These are phyloP conservation scores for Zaprionus davidi DNA, from an alignment of 1,140 invertebrate genomes.

Conservation along the genomic window DNA sequence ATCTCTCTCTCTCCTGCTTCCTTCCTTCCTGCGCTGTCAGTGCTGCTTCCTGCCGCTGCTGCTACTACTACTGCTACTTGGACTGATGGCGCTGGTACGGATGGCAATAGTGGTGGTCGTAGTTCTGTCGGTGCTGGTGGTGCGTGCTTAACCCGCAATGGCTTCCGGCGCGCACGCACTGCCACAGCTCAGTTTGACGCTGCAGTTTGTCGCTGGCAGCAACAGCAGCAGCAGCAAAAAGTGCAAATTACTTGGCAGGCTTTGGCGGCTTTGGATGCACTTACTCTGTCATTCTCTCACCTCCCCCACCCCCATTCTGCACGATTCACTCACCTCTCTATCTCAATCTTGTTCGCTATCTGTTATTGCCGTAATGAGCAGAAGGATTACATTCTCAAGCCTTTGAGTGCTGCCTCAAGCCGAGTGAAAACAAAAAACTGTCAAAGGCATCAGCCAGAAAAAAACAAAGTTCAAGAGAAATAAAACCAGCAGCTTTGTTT, in stretches of 20 bases:
- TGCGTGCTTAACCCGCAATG: slow-evolving; percentile 69
- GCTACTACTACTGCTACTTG: background rate
- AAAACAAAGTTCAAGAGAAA: slow-evolving; percentile 14
- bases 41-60: slow-evolving; percentile 31
- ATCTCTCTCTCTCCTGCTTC: background rate
- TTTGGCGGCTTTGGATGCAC: slow-evolving; percentile 48
- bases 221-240: slow-evolving; percentile 32
- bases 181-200: slow-evolving; percentile 36
- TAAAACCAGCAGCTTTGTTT: slow-evolving; percentile 37
- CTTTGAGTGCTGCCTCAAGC: slow-evolving; percentile 44
- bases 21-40: slow-evolving; percentile 39
- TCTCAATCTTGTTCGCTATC: slow-evolving; percentile 14
- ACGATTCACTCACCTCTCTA: background rate
- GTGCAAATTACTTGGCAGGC: slow-evolving; percentile 63
- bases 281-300: slow-evolving; percentile 17
- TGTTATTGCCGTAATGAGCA: slow-evolving; percentile 56
- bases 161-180: slow-evolving; percentile 72
- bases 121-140: slow-evolving; percentile 11
- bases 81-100: background rate
- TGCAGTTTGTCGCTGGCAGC: slow-evolving; percentile 49
- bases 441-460: slow-evolving; percentile 40
- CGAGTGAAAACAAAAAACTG: slow-evolving; percentile 18
- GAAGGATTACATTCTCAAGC: slow-evolving; percentile 60
- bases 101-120: background rate
- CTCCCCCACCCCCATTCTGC: no score